phyloP scores from a whole-genome alignment of 2,797 vertebrate species.

The Gallinago stenura region DNA sequence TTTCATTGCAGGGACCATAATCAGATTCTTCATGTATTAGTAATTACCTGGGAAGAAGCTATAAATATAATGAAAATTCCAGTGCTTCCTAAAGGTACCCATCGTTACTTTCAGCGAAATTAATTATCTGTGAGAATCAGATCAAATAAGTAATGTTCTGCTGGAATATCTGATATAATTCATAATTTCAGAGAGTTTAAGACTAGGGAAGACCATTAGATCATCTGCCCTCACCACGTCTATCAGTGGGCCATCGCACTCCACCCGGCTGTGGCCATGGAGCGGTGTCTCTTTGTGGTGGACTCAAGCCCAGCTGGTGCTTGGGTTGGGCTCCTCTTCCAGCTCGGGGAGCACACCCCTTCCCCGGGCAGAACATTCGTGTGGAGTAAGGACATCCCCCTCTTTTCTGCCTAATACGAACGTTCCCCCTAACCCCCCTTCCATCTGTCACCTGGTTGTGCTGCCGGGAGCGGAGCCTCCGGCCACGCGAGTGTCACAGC shows the following conservation, averaged over 20 bases:
- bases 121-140: conserved; percentile 49
- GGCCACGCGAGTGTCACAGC: background rate
- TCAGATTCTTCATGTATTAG: conserved; percentile 40
- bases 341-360: background rate
- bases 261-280: fast-evolving
- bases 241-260: background rate
- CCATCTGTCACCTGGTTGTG: background rate
- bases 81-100: conserved; percentile 12
- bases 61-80: conserved; percentile 31
- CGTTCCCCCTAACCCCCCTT: background rate
- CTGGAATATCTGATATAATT: background rate
- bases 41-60: conserved; percentile 47
- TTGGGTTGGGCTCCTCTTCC: background rate
- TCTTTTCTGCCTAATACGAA: background rate
- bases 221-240: background rate
- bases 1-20: background rate
- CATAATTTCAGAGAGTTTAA: background rate
- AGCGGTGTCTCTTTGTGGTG: fast-evolving
- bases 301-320: background rate
- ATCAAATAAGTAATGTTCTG: conserved; percentile 32
- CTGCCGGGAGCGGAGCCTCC: fast-evolving
- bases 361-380: fast-evolving
- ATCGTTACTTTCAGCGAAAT: conserved; percentile 28
- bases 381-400: background rate
- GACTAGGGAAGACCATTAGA: background rate